Evolutionary conservation across 2,113 vertebrate species (phyloP).

Genomic region (Nycticebus coucang): DNA sequence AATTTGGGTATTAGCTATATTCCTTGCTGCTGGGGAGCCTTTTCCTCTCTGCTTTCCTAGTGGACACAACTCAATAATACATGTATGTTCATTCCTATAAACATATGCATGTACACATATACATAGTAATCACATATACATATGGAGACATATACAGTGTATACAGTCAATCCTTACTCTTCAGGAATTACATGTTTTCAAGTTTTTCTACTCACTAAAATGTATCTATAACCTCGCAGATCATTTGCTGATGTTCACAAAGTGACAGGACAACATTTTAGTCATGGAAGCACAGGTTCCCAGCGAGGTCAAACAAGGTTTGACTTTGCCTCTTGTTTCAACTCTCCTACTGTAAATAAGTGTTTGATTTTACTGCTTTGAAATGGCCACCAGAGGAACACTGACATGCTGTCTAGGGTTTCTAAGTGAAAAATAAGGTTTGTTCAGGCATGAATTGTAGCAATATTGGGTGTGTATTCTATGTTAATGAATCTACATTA

Average conservation of each 20-base stretch:
- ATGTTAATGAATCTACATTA: neutral
- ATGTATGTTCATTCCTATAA: conserved; percentile 4
- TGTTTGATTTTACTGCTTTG: neutral
- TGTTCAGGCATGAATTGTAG: neutral
- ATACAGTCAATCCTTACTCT: neutral
- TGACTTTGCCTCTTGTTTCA: neutral
- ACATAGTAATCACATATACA: too few species aligned
- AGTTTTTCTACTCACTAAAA: neutral
- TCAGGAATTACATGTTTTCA: neutral
- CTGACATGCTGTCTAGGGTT: neutral
- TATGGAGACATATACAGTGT: too few species aligned
- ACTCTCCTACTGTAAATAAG: too few species aligned
- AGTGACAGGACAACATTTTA: too few species aligned
- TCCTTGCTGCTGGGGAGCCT: neutral
- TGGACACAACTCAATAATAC: neutral
- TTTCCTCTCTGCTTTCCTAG: neutral
- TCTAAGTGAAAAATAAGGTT: neutral
- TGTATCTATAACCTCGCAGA: neutral
- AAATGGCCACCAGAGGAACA: neutral
- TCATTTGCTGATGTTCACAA: neutral
- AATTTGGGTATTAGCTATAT: neutral
- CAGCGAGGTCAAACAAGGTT: too few species aligned
- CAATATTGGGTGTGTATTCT: neutral
- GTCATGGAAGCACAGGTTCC: neutral
- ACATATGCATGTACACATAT: neutral